phyloP scores from a whole-genome alignment of 2,797 vertebrate genomes.

The Poeciliopsis infans region DNA sequence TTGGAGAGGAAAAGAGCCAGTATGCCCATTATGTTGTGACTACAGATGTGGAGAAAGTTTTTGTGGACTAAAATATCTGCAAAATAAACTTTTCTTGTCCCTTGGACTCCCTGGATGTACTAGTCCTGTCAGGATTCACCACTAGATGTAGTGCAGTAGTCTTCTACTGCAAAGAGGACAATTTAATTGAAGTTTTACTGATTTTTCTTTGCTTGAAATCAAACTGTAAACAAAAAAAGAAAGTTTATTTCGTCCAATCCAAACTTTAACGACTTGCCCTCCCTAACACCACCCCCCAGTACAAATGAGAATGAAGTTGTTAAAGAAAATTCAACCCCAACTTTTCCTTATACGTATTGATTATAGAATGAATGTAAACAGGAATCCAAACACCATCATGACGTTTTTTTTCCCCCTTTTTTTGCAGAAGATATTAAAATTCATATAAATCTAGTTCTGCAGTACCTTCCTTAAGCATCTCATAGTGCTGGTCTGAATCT shows the following conservation, averaged over 20 bases:
- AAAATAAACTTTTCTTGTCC: background rate
- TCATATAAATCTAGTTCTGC: slow-evolving; percentile 6
- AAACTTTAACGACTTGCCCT: slow-evolving; percentile 1
- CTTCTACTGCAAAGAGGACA: slow-evolving; percentile 57
- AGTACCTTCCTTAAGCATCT: slow-evolving; percentile 19
- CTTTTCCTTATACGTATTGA: slow-evolving; percentile 3
- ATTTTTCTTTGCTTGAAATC: slow-evolving; percentile 3
- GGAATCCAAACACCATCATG: background rate
- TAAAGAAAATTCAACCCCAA: slow-evolving; percentile 4
- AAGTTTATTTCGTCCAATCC: slow-evolving; percentile 12
- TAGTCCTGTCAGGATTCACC: slow-evolving; percentile 4
- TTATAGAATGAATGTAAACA: slow-evolving; percentile 15
- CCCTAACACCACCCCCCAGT: background rate
- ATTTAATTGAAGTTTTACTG: background rate
- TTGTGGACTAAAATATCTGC: slow-evolving; percentile 2
- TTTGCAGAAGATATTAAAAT: slow-evolving; percentile 26
- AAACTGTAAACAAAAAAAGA: background rate
- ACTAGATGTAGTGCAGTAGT: slow-evolving; percentile 53
- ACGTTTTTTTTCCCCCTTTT: background rate
- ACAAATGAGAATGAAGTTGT: slow-evolving; percentile 9
- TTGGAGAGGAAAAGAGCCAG: background rate
- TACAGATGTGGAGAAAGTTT: background rate
- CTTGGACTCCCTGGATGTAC: background rate
- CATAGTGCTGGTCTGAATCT: slow-evolving; percentile 33
- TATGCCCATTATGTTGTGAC: background rate